Percentiles rank a stretch among this genome's conserved stretches.
phyloP scores from a whole-genome alignment of 2,113 vertebrate genomes.

The Brachionichthys hirsutus region DNA sequence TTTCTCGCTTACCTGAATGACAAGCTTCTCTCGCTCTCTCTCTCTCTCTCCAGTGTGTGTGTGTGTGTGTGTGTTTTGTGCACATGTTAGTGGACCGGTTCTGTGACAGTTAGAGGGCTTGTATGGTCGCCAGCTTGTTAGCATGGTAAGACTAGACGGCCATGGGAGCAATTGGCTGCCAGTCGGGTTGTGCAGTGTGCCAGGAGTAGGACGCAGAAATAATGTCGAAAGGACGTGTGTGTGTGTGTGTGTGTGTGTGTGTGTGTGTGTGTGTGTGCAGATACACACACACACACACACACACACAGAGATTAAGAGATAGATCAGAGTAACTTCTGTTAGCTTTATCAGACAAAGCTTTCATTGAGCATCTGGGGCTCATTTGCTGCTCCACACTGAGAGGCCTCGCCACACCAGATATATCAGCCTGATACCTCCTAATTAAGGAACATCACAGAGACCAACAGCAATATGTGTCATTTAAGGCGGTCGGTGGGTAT shows the following conservation, averaged over 20 bases:
- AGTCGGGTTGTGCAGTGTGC: slow-evolving; percentile 67
- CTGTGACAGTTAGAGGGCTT: slow-evolving; percentile 58
- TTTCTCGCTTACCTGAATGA: not conserved
- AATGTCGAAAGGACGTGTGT: slow-evolving; percentile 64
- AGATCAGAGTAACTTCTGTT: slow-evolving; percentile 78
- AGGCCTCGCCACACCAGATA: slow-evolving; percentile 54
- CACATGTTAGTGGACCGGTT: slow-evolving; percentile 20
- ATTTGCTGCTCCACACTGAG: slow-evolving; percentile 56
- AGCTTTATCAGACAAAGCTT: slow-evolving; percentile 72
- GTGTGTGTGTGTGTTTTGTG: slow-evolving; percentile 10
- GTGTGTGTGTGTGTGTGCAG: slow-evolving; percentile 11
- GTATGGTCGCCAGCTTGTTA: slow-evolving; percentile 78
- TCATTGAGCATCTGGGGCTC: slow-evolving; percentile 72
- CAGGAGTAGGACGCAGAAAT: slow-evolving; percentile 73
- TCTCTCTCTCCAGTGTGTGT: slow-evolving; percentile 3
- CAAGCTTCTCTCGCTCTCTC: not conserved
- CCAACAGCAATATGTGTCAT: slow-evolving; percentile 66
- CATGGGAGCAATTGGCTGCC: slow-evolving; percentile 78
- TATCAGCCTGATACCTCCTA: slow-evolving; percentile 55
- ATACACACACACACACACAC: slow-evolving; percentile 26
- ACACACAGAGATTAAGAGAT: slow-evolving; percentile 54
- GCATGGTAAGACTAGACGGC: slow-evolving; percentile 74
- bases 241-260: slow-evolving; percentile 27
- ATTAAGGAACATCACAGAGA: slow-evolving; percentile 60
- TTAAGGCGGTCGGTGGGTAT: slow-evolving; percentile 57